Evolutionary conservation across 2,888 invertebrate species (phyloP).

Genomic region (Tetragonula carbonaria): DNA sequence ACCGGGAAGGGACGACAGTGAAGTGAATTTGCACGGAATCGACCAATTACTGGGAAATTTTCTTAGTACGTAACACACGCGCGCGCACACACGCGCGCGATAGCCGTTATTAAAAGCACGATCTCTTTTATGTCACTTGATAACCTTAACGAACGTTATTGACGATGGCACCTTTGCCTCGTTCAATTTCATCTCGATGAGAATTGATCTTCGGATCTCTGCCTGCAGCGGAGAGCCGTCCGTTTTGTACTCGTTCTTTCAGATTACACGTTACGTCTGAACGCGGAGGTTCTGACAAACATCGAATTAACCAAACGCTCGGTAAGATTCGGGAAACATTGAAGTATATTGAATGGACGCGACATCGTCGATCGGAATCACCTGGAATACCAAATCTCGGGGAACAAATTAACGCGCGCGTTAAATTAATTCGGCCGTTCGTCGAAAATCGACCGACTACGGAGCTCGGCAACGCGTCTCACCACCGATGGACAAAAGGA

Average conservation of each 20-base stretch:
- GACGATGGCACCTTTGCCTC: neutral
- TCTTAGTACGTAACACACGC: no score
- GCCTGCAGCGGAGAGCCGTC: neutral
- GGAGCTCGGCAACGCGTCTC: conserved; percentile 63
- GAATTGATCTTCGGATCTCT: neutral
- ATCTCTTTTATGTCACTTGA: neutral
- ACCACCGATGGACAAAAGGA: conserved; percentile 61
- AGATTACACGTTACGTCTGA: neutral
- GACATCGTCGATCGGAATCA: neutral
- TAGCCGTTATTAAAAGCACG: neutral
- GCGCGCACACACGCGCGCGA: neutral
- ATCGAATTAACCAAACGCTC: conserved; percentile 15
- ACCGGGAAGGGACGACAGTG: neutral
- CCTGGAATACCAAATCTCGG: conserved; percentile 44
- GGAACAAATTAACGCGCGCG: conserved; percentile 53
- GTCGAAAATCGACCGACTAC: conserved; percentile 59
- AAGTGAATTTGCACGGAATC: conserved; percentile 10
- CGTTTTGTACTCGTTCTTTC: neutral
- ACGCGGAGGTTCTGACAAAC: neutral
- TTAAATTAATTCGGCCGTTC: conserved; percentile 62
- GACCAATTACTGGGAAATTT: conserved; percentile 4
- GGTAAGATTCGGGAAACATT: conserved; percentile 18
- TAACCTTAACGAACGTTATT: neutral
- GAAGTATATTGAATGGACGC: conserved; percentile 22
- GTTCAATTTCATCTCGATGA: neutral